phyloP scores from a whole-genome alignment of 2,113 vertebrate genomes.

The Limnothrissa miodon region DNA sequence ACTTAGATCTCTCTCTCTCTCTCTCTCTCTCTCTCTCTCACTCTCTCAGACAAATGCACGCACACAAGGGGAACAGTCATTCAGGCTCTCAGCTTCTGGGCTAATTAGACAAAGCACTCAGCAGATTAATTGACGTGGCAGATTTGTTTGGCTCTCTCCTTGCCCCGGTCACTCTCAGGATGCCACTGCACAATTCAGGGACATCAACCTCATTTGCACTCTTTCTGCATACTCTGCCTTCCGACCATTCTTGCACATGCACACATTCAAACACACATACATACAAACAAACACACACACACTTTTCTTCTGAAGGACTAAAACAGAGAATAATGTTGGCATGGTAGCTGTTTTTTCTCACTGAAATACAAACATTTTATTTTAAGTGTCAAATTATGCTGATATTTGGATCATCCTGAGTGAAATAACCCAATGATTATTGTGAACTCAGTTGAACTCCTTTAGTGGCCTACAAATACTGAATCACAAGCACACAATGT shows the following conservation, averaged over 20 bases:
- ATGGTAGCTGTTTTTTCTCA: too few species aligned
- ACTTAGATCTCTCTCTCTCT: conserved; percentile 17
- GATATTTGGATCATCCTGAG: too few species aligned
- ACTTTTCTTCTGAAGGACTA: background rate
- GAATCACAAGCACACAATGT: too few species aligned
- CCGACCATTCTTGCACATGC: background rate
- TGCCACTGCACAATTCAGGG: background rate
- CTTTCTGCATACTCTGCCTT: background rate
- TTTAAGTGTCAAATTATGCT: too few species aligned
- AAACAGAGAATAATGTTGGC: too few species aligned
- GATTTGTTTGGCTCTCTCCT: conserved; percentile 32
- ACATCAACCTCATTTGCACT: background rate
- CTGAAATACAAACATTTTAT: too few species aligned
- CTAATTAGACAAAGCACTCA: conserved; percentile 31
- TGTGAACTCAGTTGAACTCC: too few species aligned
- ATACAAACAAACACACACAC: background rate
- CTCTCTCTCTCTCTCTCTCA: conserved; percentile 14
- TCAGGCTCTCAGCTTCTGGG: conserved; percentile 21
- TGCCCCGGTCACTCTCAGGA: conserved; percentile 23
- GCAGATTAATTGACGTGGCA: conserved; percentile 20
- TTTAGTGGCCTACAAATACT: too few species aligned
- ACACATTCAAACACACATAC: background rate
- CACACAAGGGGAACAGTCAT: conserved; percentile 3
- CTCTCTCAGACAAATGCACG: conserved; percentile 7
- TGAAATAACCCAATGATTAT: too few species aligned